A percentile compares a stretch with the other conserved stretches of the same genome.
These are phyloP conservation scores for Chloroceryle inda DNA, from an alignment of 2,797 vertebrate species.

Conservation along the genomic window DNA sequence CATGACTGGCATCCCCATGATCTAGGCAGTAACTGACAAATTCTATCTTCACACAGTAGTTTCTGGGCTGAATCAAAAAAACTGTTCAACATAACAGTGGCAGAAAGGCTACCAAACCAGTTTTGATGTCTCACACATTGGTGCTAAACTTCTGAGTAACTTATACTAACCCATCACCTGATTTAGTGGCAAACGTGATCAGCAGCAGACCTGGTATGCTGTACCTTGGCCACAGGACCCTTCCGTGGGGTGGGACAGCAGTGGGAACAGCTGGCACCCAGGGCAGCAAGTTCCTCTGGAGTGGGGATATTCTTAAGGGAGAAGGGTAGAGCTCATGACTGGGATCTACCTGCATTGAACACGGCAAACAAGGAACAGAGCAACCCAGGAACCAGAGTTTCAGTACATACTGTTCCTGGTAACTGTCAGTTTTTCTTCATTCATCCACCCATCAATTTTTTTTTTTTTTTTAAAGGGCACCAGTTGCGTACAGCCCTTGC, in stretches of 20 bases:
- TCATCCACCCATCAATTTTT: not conserved
- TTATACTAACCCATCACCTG: not conserved
- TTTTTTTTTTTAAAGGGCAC: not conserved
- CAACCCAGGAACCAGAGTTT: not conserved
- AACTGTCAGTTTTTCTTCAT: not conserved
- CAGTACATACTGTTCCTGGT: not conserved
- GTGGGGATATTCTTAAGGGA: not conserved
- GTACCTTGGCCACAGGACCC: not conserved
- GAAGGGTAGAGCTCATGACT: not conserved
- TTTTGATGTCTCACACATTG: not conserved
- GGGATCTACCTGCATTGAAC: not conserved
- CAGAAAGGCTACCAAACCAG: not conserved
- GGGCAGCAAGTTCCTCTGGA: not conserved
- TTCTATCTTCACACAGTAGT: not conserved
- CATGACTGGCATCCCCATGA: not conserved
- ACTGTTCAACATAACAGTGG: not conserved
- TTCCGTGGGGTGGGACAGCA: not conserved
- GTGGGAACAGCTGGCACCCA: not conserved
- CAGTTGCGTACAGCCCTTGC: not conserved
- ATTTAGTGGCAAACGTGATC: not conserved
- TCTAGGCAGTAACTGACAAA: not conserved
- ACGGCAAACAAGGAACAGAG: not conserved
- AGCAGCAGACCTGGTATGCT: not conserved
- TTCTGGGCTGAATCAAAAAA: not conserved
- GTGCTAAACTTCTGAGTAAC: not conserved